Base-by-base conservation (phyloP, 2,888 invertebrate genomes). In the Idaea biselata region DNA sequence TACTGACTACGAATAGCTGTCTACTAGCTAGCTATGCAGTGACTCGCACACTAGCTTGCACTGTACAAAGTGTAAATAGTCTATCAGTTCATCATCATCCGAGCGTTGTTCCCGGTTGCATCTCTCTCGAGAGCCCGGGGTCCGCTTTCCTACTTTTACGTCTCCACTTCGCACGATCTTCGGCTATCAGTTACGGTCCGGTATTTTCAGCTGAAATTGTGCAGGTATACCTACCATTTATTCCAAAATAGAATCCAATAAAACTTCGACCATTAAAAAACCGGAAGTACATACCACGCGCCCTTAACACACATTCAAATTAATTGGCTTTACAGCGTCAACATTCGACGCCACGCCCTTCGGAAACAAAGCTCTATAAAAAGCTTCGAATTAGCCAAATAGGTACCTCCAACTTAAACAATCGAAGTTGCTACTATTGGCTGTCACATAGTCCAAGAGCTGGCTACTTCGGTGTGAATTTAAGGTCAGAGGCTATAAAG, bases 401-500 rank as follows among this genome's bases (percentile, higher is more conserved):
- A 44, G 44, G 44, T 14, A 44, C 44, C 44, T 44, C 7, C 56
- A 56, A 56, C 56, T 56, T 14, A 60, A 16, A 18, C 62, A 60
- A 62, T 62, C 62, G 62, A 60, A 60, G 61, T 66, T 31, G 61
- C 31, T 58, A 58, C 55, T 32, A 63, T 61, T 55, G 66, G 18
- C 58, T 16, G 53, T 44, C 16, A 32, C n/a, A 31, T 58, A 60
- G 63, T 18, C 61, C 60, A 16, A 62, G 62, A 57, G 60, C 60
- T 33, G 62, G 14, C 18, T 44, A 44, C 44, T 44, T 44, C 14
- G 1, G 14, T 44, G 8, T 44, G 14, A 44, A 14, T 44, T 25
- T 3, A 25, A 25, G 25, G 5, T 25, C 5, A 25, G 25, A 25
- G 5, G 25, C 25, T 1, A 25, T 25, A 25, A 25, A 25, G 5